Evolutionary conservation across 2,113 vertebrate species (phyloP).

Genomic region (Sardina pilchardus): DNA sequence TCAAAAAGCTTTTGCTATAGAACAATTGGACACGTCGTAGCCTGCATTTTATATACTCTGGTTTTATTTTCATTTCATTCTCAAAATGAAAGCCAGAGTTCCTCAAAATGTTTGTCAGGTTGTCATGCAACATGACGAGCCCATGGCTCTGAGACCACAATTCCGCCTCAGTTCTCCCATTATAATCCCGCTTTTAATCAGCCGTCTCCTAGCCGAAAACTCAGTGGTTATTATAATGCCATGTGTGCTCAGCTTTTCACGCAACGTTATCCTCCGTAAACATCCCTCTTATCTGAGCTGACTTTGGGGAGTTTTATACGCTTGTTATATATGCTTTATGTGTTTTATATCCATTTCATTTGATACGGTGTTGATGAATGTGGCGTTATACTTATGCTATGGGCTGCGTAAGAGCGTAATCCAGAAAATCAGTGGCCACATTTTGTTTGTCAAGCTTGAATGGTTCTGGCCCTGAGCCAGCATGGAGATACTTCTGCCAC

Average conservation of each 20-base stretch:
- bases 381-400: not conserved
- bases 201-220: not conserved
- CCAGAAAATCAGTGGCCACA: not conserved
- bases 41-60: no score
- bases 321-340: no score
- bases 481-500: not conserved
- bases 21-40: no score
- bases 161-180: not conserved
- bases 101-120: not conserved
- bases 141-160: not conserved
- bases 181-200: not conserved
- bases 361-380: not conserved
- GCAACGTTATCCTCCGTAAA: not conserved
- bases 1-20: not conserved
- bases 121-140: not conserved
- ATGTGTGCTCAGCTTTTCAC: not conserved
- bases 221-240: not conserved
- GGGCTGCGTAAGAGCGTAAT: not conserved
- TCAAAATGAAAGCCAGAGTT: not conserved
- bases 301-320: not conserved
- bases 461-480: not conserved
- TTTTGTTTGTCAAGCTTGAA: not conserved
- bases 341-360: not conserved
- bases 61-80: no score
- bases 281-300: not conserved